Base-by-base conservation (phyloP, 1,140 invertebrate genomes). In the Solenopsis invicta region DNA sequence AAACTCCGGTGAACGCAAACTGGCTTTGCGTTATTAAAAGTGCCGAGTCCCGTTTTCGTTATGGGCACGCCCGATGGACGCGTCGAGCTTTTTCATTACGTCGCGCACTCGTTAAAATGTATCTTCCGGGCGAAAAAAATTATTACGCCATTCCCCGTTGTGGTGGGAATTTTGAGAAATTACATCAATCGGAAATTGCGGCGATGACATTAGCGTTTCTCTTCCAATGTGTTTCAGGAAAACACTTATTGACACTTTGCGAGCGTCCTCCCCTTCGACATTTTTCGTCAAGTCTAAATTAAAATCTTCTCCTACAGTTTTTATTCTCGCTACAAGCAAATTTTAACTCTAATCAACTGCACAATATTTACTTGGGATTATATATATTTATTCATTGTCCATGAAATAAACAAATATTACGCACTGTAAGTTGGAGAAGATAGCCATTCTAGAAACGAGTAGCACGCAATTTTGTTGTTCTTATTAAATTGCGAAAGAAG, bases 21-120 rank as follows among this genome's bases (percentile, higher is more conserved):
- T 89, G 88, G 89, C 75, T 89, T 87, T 87, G 72, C 89, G 86
- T 90, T 90, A 90, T 90, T 90, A 90, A 90, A 90, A 74, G 41
- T 84, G 54, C 69, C 54, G 69, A 59, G 62, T 80, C 18, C 52
- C 61, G 24, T 29, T 29, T 59, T 80, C 34, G 61, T 37, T 48
- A 21, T 18, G 80, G 69, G 4, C 69, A 75, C 41, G 45, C 54
- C 56, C 80, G 69, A 84, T 75, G 45, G 80, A 75, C 69, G 54
- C 13, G 67, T 41, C 54, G 45, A 61, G 69, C 41, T 84, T 74
- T 84, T 74, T 84, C 69, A 84, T 84, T 84, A 84, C 69, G 80
- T 75, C 45, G 54, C 41, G 24, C 54, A 61, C 54, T 71, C 80
- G 45, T 84, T 84, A 84, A 84, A 84, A 75, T 84, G 34, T 75